Evolutionary conservation across 2,113 vertebrate species (phyloP), one percentile per base, ranked within the genome.

Genomic region (Mirounga angustirostris): DNA sequence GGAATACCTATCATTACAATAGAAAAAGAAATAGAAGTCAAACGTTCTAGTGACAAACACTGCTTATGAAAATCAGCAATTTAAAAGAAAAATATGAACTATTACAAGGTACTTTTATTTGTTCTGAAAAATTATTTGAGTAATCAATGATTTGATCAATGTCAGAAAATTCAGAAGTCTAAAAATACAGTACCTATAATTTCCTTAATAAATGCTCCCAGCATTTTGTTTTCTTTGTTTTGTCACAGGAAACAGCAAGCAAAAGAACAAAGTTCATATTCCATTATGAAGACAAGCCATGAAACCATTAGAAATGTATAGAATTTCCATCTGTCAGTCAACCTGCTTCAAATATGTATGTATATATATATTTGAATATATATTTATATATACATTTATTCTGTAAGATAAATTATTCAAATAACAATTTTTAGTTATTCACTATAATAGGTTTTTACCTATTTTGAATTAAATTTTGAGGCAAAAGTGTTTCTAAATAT

Each of bases 391-490:
- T 40, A 52, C 63, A 67, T 67, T 67, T 19, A 71, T 69, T 36
- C 22, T 4, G 21, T 43, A 52, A 78, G 18, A 54, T 56, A 69
- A 91, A 40, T 78, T 58, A 69, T 28, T 19, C 40, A 87, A 81
- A 71, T 91, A 30, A 71, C 28, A 56, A 36, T 26, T 63, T 71
- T 69, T 69, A 88, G 11, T 59, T 69, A 46, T 7, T 58, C 11
- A 59, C 21, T 69, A 50, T 58, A 92, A 76, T 46, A 63, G 14
- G 2, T 63, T 52, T 65, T 91, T n/a, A 33, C 15, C n/a, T 16
- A 10, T 13, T 92, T 74, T 95, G 26, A 87, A 88, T 95, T 95
- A 76, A 91, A 52, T 59, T 91, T 21, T 71, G 14, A 83, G n/a
- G 28, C 7, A 78, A 83, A 81, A 74, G 7, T 54, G 9, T 84